Evolutionary conservation across 2,113 vertebrate species (phyloP), one percentile per base, ranked within the genome.

Genomic region (Carassius gibelio): DNA sequence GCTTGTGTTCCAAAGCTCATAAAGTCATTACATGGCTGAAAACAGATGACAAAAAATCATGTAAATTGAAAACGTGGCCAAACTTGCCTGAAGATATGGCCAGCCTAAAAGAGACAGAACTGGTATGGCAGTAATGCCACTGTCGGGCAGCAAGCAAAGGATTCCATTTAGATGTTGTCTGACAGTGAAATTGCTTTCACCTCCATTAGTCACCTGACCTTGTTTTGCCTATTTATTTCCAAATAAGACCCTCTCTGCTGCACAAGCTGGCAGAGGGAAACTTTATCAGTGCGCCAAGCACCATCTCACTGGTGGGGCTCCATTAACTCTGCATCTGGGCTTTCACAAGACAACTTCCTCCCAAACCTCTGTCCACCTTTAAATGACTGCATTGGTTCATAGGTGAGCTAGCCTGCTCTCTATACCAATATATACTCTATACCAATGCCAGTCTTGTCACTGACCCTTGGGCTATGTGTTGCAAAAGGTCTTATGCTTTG

Each of bases 171-270:
- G 38, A 82, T 83, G 86, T 81, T 87, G 90, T 93, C 88, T 90
- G 86, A 92, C 61, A 88, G 86, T 57, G 85, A 36, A 87, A 92
- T 91, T 81, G 81, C 83, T 85, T 85, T 75, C 15, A 19, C 75
- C 62, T 76, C 87, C 82, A 87, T 88, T 87, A 79, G 59, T 64
- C 64, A 80, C 30, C 61, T 89, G 87, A 86, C 86, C 72, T 75
- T 76, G 79, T 55, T 75, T 80, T 83, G 23, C 69, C 59, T 69
- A 48, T 82, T 52, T 80, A 81, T 84, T 78, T 79, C 71, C 71
- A 86, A 83, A 68, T 9, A 82, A 86, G 59, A 75, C 61, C 75
- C 57, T 82, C 62, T 59, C 36, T 26, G 59, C 57, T 19, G 64
- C 61, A 66, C 78, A 86, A 21, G 50, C 66, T 84, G 74, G 8